These are phyloP conservation scores for Chiloscyllium punctatum DNA, from an alignment of 2,797 vertebrate species.

Conservation along the genomic window DNA sequence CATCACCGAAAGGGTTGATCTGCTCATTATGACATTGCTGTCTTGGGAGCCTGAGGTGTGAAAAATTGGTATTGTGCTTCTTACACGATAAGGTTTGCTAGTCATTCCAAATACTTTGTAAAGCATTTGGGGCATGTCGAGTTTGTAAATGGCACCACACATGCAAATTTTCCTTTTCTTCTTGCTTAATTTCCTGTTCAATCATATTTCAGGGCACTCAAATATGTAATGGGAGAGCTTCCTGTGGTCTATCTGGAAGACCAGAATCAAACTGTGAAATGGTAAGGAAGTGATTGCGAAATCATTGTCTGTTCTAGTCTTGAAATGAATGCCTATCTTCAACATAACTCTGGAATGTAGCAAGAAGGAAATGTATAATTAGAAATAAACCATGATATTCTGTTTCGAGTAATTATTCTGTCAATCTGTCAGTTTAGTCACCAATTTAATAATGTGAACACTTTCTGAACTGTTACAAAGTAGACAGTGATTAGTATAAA, in stretches of 20 bases:
- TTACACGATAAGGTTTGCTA: too few relatives aligned
- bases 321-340: background rate
- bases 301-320: background rate
- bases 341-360: constrained; percentile 13
- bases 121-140: background rate
- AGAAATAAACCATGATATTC: background rate
- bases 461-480: background rate
- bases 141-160: background rate
- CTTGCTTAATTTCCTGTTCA: background rate
- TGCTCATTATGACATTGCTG: background rate
- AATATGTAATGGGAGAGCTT: background rate
- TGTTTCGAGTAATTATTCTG: background rate
- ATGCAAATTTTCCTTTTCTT: background rate
- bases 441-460: background rate
- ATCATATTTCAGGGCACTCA: background rate
- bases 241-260: background rate
- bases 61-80: too few relatives aligned
- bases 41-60: background rate
- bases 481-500: background rate
- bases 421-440: constrained; percentile 12
- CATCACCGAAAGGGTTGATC: background rate
- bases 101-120: background rate
- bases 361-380: constrained; percentile 15
- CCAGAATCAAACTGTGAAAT: background rate
- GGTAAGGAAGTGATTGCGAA: background rate